Base-by-base conservation (phyloP, 2,113 vertebrate genomes). In the Zootoca vivipara region DNA sequence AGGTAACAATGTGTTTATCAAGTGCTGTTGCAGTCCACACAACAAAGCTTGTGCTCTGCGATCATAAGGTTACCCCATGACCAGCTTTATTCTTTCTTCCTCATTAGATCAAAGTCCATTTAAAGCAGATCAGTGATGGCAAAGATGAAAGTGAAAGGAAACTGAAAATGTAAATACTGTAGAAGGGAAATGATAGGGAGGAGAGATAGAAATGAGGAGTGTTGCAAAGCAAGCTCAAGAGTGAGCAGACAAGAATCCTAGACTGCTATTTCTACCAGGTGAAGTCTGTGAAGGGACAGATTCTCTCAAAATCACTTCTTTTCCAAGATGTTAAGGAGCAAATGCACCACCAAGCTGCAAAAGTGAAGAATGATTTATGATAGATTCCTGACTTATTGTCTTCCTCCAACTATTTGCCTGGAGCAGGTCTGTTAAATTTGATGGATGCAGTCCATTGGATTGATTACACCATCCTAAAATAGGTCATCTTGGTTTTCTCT, bases 401-500 rank as follows among this genome's bases (percentile, higher is more conserved):
- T 1, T 5, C 42, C 33, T 40, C 62, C 77, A 28, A 70, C 26
- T 46, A 83, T 67, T 67, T 58, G 62, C 62, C 33, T 85, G 20
- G 8, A 65, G 16, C 46, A 52, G 20, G 18, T 33, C n/a, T 26
- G 69, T 69, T 46, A 38, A 74, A 62, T 18, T 7, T 72, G 30
- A 72, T 52, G 20, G 5, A 52, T 73, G n/a, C n/a, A n/a, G n/a
- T n/a, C n/a, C n/a, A n/a, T n/a, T n/a, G n/a, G 5, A 56, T 52
- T 33, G 46, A 6, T 62, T 64, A 38, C 16, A 8, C 65, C 20
- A 70, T 28, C 13, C 33, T 42, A 30, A 30, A 42, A 30, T 69
- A 52, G 30, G 1, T 7, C 0, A 69, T 1, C 33, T 2, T 3
- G 0, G 9, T 88, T 77, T 67, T 24, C 20, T n/a, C 24, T 70